Conservation (phyloP, 2,888 invertebrate genomes). For the Synanthedon formicaeformis region DNA sequence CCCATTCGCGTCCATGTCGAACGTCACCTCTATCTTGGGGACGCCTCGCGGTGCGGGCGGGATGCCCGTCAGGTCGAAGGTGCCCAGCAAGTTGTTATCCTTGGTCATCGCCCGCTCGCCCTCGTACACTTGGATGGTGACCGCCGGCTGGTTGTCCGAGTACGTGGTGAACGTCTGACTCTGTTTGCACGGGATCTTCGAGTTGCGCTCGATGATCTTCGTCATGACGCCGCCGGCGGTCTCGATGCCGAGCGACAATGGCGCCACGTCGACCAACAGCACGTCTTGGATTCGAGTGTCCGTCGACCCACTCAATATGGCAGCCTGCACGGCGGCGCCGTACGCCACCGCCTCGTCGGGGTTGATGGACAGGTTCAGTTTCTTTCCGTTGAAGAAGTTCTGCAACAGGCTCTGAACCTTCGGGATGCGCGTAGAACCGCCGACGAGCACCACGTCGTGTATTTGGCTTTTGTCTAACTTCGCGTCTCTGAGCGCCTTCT, state of each 20-base stretch:
- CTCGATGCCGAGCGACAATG: too few relatives aligned
- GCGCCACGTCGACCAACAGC: too few relatives aligned
- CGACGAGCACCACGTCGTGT: conserved; percentile 80
- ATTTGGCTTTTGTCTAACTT: conserved; percentile 77
- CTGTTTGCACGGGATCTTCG: conserved; percentile 69
- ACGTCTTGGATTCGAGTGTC: too few relatives aligned
- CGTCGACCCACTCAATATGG: too few relatives aligned
- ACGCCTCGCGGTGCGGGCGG: conserved; percentile 72
- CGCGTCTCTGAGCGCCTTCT: conserved; percentile 78
- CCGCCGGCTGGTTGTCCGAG: too few relatives aligned
- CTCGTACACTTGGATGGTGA: too few relatives aligned
- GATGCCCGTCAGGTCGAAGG: conserved; percentile 70
- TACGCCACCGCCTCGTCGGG: too few relatives aligned
- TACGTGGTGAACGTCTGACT: too few relatives aligned
- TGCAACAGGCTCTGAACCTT: conserved; percentile 77
- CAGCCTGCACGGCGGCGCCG: too few relatives aligned
- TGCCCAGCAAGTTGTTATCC: conserved; percentile 74
- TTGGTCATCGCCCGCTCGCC: conserved; percentile 40
- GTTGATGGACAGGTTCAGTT: too few relatives aligned
- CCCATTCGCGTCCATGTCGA: conserved; percentile 78
- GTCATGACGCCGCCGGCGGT: too few relatives aligned
- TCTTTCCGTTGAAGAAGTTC: conserved; percentile 44
- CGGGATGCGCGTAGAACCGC: conserved; percentile 80
- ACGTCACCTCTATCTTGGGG: conserved; percentile 73
- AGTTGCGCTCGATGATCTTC: conserved; percentile 2